Percentiles rank a stretch among this genome's conserved stretches.
Conservation (phyloP, 1,140 invertebrate genomes). For the Hyphantria cunea region DNA sequence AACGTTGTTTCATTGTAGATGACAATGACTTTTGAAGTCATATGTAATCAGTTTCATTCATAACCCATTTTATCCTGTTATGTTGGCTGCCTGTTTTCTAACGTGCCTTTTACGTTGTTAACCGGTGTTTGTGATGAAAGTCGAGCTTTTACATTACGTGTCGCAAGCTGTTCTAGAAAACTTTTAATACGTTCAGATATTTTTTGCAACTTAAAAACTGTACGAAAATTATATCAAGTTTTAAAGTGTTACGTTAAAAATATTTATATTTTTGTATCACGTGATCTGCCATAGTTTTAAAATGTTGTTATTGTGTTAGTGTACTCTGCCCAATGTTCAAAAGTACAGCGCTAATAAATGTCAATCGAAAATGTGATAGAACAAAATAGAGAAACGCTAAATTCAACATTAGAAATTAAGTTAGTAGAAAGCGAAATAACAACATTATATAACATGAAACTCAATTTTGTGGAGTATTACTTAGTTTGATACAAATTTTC, state of each 20-base stretch:
- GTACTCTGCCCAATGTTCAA: no score
- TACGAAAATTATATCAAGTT: background rate
- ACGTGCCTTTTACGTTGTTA: conserved; percentile 12
- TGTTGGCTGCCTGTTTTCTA: conserved; percentile 1
- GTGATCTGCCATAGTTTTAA: no score
- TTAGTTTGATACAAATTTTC: background rate
- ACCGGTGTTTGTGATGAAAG: conserved; percentile 15
- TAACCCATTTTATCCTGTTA: conserved; percentile 1
- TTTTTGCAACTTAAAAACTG: background rate
- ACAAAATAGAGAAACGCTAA: no score
- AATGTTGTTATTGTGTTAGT: no score
- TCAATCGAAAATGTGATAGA: no score
- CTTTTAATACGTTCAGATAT: conserved; percentile 12
- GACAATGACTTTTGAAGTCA: conserved; percentile 1
- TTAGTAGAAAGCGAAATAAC: no score
- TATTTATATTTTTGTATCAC: no score
- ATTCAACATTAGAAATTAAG: no score
- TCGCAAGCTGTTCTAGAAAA: conserved; percentile 8
- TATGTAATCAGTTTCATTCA: conserved; percentile 11
- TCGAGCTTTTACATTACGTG: conserved; percentile 13
- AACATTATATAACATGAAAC: no score
- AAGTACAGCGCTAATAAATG: no score
- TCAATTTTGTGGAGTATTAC: background rate
- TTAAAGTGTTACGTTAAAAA: no score
- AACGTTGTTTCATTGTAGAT: conserved; percentile 5